Base-by-base conservation (phyloP, 1,140 invertebrate genomes). In the Plutomurus gul region DNA sequence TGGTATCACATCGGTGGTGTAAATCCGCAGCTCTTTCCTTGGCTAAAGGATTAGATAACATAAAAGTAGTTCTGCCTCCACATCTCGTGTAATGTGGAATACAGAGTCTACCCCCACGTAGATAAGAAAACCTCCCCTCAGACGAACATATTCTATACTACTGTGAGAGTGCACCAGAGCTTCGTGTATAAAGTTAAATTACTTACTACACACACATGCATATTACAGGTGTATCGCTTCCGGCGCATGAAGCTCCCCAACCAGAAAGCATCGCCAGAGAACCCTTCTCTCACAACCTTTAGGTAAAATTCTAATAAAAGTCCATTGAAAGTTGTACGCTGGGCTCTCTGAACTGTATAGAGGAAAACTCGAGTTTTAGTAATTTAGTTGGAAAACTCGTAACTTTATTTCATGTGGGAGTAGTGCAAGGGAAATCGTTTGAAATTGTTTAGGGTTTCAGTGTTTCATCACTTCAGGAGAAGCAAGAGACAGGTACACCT, bases 31-130 rank as follows among this genome's bases (percentile, higher is more conserved):
- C n/a, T 30, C 56, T 65, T 65, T 65, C 56, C 56, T 65, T 51
- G 20, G 47, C 47, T 36, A 65, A 65, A 65, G 56, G 56, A 65
- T 65, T 65, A 65, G 56, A 65, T 65, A 65, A 65, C 56, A 65
- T 11, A 30, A 65, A 65, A 33, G 56, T 33, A 33, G 22, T n/a
- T n/a, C n/a, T n/a, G n/a, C n/a, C n/a, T n/a, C n/a, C n/a, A n/a
- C n/a, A n/a, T n/a, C n/a, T n/a, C n/a, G n/a, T n/a, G n/a, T n/a
- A n/a, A n/a, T n/a, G n/a, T n/a, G n/a, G n/a, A n/a, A n/a, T n/a
- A n/a, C n/a, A n/a, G n/a, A n/a, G n/a, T n/a, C n/a, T n/a, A n/a
- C n/a, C n/a, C n/a, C n/a, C n/a, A n/a, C n/a, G n/a, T n/a, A n/a
- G n/a, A n/a, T n/a, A n/a, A n/a, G n/a, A n/a, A 10, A 8, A 43